Base-by-base conservation (phyloP, 64 coral and sea anemone species). In the Montipora foliosa region DNA sequence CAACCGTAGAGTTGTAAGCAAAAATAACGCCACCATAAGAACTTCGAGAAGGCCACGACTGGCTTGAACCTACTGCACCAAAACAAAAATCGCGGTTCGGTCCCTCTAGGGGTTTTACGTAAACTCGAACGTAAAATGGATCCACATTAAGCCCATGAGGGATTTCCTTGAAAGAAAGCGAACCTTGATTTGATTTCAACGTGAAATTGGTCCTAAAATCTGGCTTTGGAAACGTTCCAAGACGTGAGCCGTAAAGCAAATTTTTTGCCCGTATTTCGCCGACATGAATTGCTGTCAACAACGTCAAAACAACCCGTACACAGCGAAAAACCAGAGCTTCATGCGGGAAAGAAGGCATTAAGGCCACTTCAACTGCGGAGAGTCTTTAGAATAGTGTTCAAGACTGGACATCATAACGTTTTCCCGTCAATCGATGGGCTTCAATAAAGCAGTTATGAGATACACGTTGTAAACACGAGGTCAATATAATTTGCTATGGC, bases 81-180 rank as follows among this genome's bases (percentile, higher is more conserved):
- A 98, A 98, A 14, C 79, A 93, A 87, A 98, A 98, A 2, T 37
- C 77, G 3, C 74, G 62, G 22, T 93, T 93, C 17, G 81, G 11
- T 21, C 81, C 64, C 22, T 67, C 50, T 19, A 17, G 73, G 61
- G 90, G 80, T 55, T 79, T 83, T n/a, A 90, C 96, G 22, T 95
- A 98, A 61, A 98, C 96, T 20, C 96, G 93, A 75, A 95, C 96
- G 67, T 95, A 98, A 93, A 98, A 98, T 58, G 96, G 96, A 67
- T 98, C 87, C 44, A 21, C 80, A 47, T 91, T 91, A 68, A 98
- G 84, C 64, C 94, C 96, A 98, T 98, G 96, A 14, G 74, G 90
- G 81, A 98, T 90, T 75, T 98, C 93, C 87, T 98, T 98, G 58
- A 93, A 98, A 17, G 96, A 98, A 11, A 86, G 5, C 15, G 79